Evolutionary conservation across 2,797 vertebrate genomes (phyloP).

Genomic region (Esox lucius): DNA sequence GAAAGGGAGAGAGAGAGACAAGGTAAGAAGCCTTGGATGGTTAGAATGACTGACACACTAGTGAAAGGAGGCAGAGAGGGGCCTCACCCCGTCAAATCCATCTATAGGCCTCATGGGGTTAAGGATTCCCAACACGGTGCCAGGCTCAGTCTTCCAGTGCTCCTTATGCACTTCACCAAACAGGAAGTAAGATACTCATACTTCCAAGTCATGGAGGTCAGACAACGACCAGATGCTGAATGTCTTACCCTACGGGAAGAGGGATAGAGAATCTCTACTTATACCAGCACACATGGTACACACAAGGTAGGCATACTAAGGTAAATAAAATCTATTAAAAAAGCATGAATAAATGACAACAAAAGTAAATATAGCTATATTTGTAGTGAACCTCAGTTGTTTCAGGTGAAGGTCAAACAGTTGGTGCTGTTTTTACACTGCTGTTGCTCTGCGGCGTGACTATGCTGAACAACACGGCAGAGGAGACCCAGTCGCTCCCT

Average conservation of each 20-base stretch:
- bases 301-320: no score
- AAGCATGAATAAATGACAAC: no score
- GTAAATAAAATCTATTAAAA: no score
- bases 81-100: conserved; percentile 87
- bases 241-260: conserved; percentile 86
- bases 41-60: neutral
- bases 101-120: conserved; percentile 92
- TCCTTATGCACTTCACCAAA: no score
- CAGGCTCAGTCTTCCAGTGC: conserved; percentile 93
- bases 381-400: no score
- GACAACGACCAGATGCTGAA: conserved; percentile 96
- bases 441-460: conserved; percentile 87
- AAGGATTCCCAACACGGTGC: conserved; percentile 80
- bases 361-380: no score
- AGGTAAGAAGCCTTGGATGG: neutral
- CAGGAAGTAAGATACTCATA: conserved; percentile 82
- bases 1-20: conserved; percentile 44
- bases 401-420: neutral
- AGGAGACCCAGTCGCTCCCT: conserved; percentile 95
- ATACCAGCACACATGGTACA: no score
- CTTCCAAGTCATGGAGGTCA: conserved; percentile 87
- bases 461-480: conserved; percentile 90
- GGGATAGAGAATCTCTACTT: no score
- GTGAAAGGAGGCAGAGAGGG: neutral
- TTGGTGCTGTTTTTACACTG: conserved; percentile 76